Evolutionary conservation across 2,888 invertebrate genomes (phyloP).

Genomic region (Amphipoea oculea): DNA sequence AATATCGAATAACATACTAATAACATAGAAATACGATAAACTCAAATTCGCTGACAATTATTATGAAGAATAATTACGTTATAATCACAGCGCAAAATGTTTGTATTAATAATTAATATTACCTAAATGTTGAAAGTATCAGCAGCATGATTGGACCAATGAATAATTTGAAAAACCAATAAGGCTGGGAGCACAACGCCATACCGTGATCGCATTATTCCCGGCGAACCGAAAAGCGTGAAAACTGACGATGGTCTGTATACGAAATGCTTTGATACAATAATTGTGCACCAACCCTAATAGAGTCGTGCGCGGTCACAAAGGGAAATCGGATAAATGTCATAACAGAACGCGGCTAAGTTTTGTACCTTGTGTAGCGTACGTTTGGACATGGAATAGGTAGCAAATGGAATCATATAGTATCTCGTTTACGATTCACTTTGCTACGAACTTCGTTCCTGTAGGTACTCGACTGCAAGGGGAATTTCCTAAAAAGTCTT

Average conservation of each 20-base stretch:
- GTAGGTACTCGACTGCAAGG: background rate
- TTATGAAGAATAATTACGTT: background rate
- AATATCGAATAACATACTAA: slow-evolving; percentile 23
- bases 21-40: background rate
- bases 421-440: slow-evolving; percentile 16
- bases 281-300: slow-evolving; percentile 72
- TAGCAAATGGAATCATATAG: slow-evolving; percentile 31
- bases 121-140: background rate
- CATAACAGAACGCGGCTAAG: slow-evolving; percentile 68
- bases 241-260: slow-evolving; percentile 51
- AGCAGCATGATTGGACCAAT: slow-evolving; percentile 25
- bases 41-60: slow-evolving; percentile 13
- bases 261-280: slow-evolving; percentile 70
- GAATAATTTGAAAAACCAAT: slow-evolving; percentile 47
- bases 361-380: slow-evolving; percentile 59
- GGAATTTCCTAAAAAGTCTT: background rate
- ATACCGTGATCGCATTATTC: slow-evolving; percentile 47
- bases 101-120: background rate
- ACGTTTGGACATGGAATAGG: slow-evolving; percentile 33
- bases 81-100: background rate
- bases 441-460: background rate
- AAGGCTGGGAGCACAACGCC: slow-evolving; percentile 29
- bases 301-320: slow-evolving; percentile 68
- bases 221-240: slow-evolving; percentile 54
- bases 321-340: slow-evolving; percentile 78